Base-by-base conservation (phyloP, 2,888 invertebrate species). In the Eumerus sabulonum region DNA sequence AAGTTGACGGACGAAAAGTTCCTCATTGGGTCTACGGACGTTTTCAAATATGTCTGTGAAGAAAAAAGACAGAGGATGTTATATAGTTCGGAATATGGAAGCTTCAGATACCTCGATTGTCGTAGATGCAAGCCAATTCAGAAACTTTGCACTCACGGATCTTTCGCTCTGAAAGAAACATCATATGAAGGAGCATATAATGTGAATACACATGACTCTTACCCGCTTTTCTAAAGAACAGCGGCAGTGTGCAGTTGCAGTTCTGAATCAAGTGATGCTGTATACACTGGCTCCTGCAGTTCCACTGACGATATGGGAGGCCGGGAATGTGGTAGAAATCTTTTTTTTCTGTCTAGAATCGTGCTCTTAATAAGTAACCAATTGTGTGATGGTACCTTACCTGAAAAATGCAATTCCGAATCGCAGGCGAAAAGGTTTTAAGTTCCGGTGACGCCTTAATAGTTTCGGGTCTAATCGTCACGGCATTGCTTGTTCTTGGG, bases 171-270 rank as follows among this genome's bases (percentile, higher is more conserved):
- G n/a, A n/a, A n/a, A n/a, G n/a, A n/a, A n/a, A n/a, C n/a, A n/a
- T n/a, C n/a, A n/a, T n/a, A n/a, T n/a, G n/a, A n/a, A n/a, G n/a
- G n/a, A n/a, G n/a, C n/a, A n/a, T n/a, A n/a, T n/a, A n/a, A n/a
- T n/a, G n/a, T n/a, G n/a, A n/a, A n/a, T n/a, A n/a, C n/a, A n/a
- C n/a, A n/a, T n/a, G n/a, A 27, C 27, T 27, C 7, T 40, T 40
- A 40, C 40, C 40, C 1, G 11, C 5, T 40, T 40, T 40, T 0
- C 85, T 86, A 53, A 86, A 84, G 45, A 84, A 85, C 16, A 84
- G 67, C 0, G 86, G 83, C 27, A 86, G 51, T 0, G 86, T 85
- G 63, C 88, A 88, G 12, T 85, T 86, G 73, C 88, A 88, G 47
- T 76, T 48, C 2, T 54, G 51, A 1, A 84, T 35, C 3, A 86